These are phyloP conservation scores for Pseudobourletiella spinata DNA, from an alignment of 1,140 invertebrate genomes.

Conservation along the genomic window DNA sequence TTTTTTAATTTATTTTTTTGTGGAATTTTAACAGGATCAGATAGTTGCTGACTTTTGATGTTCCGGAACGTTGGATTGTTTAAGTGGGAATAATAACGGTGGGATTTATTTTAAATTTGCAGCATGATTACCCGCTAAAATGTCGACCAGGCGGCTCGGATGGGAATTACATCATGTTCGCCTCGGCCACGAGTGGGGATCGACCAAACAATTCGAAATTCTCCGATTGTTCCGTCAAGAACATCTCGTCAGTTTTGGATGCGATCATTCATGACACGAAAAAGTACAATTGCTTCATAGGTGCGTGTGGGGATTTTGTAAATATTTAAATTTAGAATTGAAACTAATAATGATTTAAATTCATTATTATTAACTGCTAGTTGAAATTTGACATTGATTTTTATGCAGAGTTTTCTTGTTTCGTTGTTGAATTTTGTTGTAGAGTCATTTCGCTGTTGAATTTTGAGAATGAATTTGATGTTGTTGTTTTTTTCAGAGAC, in stretches of 20 bases:
- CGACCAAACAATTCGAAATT: slow-evolving; percentile 94
- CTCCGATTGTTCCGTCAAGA: slow-evolving; percentile 82
- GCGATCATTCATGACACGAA: slow-evolving; percentile 73
- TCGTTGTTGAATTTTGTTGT: too few species aligned
- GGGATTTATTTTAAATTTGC: too few species aligned
- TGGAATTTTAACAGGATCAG: slow-evolving; percentile 18
- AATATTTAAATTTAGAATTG: too few species aligned
- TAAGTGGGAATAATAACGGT: too few species aligned
- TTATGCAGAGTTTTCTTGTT: too few species aligned
- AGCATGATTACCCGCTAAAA: slow-evolving; percentile 91
- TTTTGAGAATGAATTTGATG: too few species aligned
- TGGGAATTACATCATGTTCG: slow-evolving; percentile 98
- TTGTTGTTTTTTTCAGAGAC: slow-evolving; percentile 50
- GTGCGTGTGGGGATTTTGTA: too few species aligned
- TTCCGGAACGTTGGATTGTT: too few species aligned
- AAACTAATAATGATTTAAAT: slow-evolving; percentile 3
- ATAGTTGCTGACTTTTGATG: slow-evolving; percentile 3
- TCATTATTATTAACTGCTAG: neutral
- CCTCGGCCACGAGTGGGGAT: slow-evolving; percentile 88
- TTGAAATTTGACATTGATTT: neutral
- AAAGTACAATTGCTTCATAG: slow-evolving; percentile 90
- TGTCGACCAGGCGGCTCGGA: slow-evolving; percentile 84
- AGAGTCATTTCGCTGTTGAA: too few species aligned
- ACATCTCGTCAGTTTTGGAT: slow-evolving; percentile 89
- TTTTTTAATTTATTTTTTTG: slow-evolving; percentile 2